Evolutionary conservation across 2,797 vertebrate genomes (phyloP).

Genomic region (Channallabes apus): DNA sequence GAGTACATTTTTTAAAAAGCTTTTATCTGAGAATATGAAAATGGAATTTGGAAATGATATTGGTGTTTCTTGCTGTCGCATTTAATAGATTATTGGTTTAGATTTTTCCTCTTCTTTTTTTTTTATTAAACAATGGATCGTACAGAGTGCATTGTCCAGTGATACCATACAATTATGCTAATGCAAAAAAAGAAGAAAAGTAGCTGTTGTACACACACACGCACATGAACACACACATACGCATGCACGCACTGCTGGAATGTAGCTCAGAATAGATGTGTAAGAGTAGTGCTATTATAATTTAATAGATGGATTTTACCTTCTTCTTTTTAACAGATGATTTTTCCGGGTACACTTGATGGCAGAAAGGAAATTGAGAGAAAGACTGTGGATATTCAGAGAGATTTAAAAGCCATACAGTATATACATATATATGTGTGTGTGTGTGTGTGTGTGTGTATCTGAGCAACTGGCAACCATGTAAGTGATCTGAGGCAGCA

Average conservation of each 20-base stretch:
- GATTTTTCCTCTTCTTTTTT: constrained; percentile 51
- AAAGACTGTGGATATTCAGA: constrained; percentile 36
- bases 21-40: constrained; percentile 50
- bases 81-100: constrained; percentile 62
- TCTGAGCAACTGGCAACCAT: background rate
- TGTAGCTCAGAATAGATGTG: constrained; percentile 75
- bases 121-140: constrained; percentile 64
- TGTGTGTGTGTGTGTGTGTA: background rate
- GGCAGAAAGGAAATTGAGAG: constrained; percentile 54
- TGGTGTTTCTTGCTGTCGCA: constrained; percentile 52
- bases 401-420: constrained; percentile 61
- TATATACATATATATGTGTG: no score
- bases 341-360: constrained; percentile 63
- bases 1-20: constrained; percentile 40
- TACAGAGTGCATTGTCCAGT: constrained; percentile 64
- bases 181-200: constrained; percentile 55
- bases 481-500: background rate
- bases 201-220: constrained; percentile 13
- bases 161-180: constrained; percentile 76
- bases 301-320: constrained; percentile 79
- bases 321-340: constrained; percentile 70
- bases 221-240: constrained; percentile 49
- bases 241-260: constrained; percentile 59
- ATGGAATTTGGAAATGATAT: constrained; percentile 55
- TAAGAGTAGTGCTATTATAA: constrained; percentile 80